Percentiles rank a stretch among this genome's conserved stretches.
Conservation (phyloP, 2,797 vertebrate species). For the Catharus ustulatus region DNA sequence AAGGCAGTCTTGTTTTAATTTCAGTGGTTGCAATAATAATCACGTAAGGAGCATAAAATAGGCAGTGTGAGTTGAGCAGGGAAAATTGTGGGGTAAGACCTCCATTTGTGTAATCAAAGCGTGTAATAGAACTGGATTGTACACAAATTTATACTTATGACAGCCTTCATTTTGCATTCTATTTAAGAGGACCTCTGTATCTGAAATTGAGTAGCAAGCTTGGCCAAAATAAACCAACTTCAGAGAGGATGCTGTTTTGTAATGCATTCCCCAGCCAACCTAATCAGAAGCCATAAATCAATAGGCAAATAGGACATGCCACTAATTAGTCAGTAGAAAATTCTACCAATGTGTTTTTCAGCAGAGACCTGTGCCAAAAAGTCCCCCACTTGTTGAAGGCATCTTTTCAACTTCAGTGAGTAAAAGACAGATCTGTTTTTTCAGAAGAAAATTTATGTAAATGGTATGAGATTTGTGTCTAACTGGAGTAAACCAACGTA, state of each 20-base stretch:
- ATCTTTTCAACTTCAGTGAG: neutral
- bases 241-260: slow-evolving; percentile 26
- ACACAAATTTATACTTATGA: slow-evolving; percentile 41
- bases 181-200: slow-evolving; percentile 52
- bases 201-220: slow-evolving; percentile 35
- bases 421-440: slow-evolving; percentile 8
- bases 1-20: slow-evolving; percentile 65
- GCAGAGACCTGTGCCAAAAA: neutral
- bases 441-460: slow-evolving; percentile 22
- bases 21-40: slow-evolving; percentile 72
- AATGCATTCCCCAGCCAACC: neutral
- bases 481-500: neutral
- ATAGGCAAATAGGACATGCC: slow-evolving; percentile 18
- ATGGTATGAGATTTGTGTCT: slow-evolving; percentile 19
- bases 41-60: slow-evolving; percentile 61
- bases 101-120: slow-evolving; percentile 63
- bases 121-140: slow-evolving; percentile 57
- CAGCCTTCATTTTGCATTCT: slow-evolving; percentile 61
- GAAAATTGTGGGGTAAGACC: slow-evolving; percentile 65
- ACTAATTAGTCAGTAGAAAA: slow-evolving; percentile 11
- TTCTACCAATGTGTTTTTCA: neutral
- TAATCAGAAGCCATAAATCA: slow-evolving; percentile 36
- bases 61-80: slow-evolving; percentile 57
- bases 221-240: slow-evolving; percentile 8
- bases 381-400: slow-evolving; percentile 28